phyloP scores from a whole-genome alignment of 2,797 vertebrate genomes.

The Sylvia borin region DNA sequence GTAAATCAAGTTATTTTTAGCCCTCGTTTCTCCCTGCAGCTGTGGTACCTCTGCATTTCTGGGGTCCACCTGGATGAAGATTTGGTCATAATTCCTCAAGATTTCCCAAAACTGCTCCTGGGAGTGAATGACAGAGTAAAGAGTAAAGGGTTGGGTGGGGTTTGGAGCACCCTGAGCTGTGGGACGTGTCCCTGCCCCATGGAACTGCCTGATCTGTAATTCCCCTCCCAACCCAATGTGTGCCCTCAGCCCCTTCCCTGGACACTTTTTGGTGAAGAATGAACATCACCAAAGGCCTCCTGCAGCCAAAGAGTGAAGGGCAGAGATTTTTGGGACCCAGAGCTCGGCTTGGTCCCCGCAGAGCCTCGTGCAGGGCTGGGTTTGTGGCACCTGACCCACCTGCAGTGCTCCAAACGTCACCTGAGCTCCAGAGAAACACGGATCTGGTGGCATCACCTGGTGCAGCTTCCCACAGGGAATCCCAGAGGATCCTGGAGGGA shows the following conservation, averaged over 20 bases:
- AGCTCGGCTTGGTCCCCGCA: fast-evolving
- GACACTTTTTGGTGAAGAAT: background rate
- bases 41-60: background rate
- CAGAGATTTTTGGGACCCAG: background rate
- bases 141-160: background rate
- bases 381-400: background rate
- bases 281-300: fast-evolving
- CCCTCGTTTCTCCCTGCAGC: background rate
- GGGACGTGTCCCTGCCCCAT: background rate
- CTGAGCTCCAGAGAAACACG: fast-evolving
- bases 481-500: background rate
- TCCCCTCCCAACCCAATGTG: background rate
- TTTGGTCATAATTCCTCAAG: background rate
- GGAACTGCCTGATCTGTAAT: background rate
- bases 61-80: too few species aligned
- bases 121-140: background rate
- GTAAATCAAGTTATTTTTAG: background rate
- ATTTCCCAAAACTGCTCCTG: background rate
- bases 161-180: background rate
- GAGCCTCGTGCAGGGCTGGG: background rate
- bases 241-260: background rate
- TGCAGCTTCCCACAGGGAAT: fast-evolving
- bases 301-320: background rate
- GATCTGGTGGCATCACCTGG: fast-evolving
- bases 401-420: fast-evolving